Evolutionary conservation across 2,888 invertebrate genomes (phyloP), one percentile per base, ranked within the genome.

Genomic region (Conus canariensis): DNA sequence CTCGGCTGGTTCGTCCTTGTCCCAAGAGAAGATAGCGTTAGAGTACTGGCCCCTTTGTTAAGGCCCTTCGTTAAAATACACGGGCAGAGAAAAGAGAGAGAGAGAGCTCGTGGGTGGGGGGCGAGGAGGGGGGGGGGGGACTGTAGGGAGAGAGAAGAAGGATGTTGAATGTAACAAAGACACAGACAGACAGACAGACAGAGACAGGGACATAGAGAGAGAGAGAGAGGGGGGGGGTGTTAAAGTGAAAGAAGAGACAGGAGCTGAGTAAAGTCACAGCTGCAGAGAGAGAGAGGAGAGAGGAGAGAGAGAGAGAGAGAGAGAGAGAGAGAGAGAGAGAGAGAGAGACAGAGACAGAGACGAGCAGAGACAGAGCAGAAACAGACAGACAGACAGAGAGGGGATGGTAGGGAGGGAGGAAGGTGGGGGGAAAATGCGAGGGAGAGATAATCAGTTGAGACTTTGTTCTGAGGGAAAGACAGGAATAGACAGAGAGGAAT

Each of bases 1-100:
- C 87, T 88, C 14, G 87, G 77, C 87, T 12, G 56, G 77, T 70
- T 74, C 74, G 74, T 74, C 58, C 77, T n/a, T 88, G 87, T 88
- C 87, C 67, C 87, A 16, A 74, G 19, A 58, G 74, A 14, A 70
- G 59, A 88, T 77, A 59, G 87, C 74, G 56, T 16, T 58, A 56
- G 87, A 22, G 59, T 74, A 19, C 74, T 58, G 67, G 19, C 19
- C 74, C 77, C 56, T 88, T 77, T 88, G 77, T 88, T 77, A 77
- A 74, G 25, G 59, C 58, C 45, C 70, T 59, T 74, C 70, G 59
- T 74, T 56, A 70, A 87, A 87, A 74, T 10, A 22, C 74, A 7
- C 70, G 7, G 9, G n/a, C 14, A 80, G 77, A 22, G 74, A 0
- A 80, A 16, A 30, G 9, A 9, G 14, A 30, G 14, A 80, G 77